These are phyloP conservation scores for Morbakka virulenta DNA, from an alignment of 30 jellyfish, hydroid and myxozoan genomes.

Conservation along the genomic window DNA sequence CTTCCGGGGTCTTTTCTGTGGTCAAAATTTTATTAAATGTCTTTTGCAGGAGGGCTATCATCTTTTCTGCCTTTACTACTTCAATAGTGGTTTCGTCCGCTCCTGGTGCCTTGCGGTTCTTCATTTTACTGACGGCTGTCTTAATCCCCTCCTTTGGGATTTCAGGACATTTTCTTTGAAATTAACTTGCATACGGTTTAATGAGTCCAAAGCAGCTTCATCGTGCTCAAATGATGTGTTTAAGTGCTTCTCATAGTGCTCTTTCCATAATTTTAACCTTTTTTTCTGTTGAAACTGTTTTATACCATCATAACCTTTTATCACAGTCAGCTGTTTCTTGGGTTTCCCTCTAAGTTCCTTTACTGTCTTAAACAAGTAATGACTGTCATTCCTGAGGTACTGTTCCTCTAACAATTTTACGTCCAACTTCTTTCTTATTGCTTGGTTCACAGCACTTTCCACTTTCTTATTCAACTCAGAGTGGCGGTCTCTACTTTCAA, in stretches of 20 bases:
- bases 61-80: no score
- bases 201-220: no score
- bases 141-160: neutral
- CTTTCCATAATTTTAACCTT: neutral
- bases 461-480: neutral
- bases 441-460: neutral
- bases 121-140: neutral
- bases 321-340: no score
- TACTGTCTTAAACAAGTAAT: neutral
- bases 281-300: neutral
- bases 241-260: no score
- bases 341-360: neutral
- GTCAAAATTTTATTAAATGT: no score
- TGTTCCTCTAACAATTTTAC: neutral
- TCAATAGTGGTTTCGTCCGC: no score
- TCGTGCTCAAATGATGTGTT: no score
- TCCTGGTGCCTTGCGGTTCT: no score
- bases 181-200: no score
- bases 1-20: no score
- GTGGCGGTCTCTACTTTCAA: neutral
- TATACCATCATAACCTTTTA: neutral
- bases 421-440: neutral
- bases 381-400: conserved; percentile 3
- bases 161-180: no score
- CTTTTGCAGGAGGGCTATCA: no score